These are phyloP conservation scores for Pangasius mekongensis DNA, from an alignment of 2,797 vertebrate genomes.

Conservation along the genomic window DNA sequence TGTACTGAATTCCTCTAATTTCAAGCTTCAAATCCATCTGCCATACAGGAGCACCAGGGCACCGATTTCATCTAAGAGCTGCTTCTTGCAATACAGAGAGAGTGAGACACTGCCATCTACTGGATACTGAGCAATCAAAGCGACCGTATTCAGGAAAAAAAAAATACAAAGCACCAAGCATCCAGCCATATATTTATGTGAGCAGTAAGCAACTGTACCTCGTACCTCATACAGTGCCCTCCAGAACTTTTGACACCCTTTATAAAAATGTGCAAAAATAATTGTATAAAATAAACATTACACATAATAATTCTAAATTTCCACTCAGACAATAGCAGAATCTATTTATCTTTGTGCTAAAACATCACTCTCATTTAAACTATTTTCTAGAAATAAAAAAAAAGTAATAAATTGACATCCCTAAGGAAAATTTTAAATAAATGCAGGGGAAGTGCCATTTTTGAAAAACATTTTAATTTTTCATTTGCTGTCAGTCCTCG, in stretches of 20 bases:
- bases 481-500: background rate
- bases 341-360: background rate
- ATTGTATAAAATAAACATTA: background rate
- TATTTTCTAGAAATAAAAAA: background rate
- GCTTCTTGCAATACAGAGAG: background rate
- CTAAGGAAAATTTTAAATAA: background rate
- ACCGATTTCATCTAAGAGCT: background rate
- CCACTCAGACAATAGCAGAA: background rate
- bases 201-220: conserved; percentile 25
- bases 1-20: conserved; percentile 48
- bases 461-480: background rate
- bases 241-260: background rate
- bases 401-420: background rate
- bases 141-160: background rate
- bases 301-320: background rate
- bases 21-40: conserved; percentile 36
- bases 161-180: background rate
- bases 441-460: background rate
- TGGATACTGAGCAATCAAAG: conserved; percentile 22
- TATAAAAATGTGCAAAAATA: background rate
- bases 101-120: conserved; percentile 49
- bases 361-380: background rate
- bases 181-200: conserved; percentile 36
- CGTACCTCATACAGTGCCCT: background rate
- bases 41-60: conserved; percentile 32